A percentile compares a stretch with the other conserved stretches of the same genome.
Conservation (phyloP, 2,113 vertebrate genomes). For the Todiramphus saurophagus region DNA sequence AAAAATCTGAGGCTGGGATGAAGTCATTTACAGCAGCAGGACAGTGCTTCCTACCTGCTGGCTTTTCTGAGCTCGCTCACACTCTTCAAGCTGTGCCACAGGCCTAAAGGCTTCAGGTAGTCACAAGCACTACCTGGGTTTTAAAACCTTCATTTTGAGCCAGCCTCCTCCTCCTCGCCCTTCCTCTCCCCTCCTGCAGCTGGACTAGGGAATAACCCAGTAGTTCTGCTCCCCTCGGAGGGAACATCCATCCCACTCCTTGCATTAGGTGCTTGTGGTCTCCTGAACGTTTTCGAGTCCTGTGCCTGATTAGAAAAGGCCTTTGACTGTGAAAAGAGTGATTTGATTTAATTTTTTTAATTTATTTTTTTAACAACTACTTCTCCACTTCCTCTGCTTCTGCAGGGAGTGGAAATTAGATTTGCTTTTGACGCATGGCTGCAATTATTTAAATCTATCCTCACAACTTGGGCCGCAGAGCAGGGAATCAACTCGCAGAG, state of each 20-base stretch:
- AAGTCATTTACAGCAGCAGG: neutral
- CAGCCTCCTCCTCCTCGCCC: neutral
- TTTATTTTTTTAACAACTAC: neutral
- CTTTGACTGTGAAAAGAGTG: neutral
- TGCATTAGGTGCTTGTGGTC: too few species aligned
- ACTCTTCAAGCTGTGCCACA: neutral
- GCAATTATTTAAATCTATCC: neutral
- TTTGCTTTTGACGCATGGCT: neutral
- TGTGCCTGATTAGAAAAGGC: neutral
- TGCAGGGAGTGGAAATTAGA: slow-evolving; percentile 8
- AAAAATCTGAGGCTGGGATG: neutral
- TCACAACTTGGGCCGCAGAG: accelerated
- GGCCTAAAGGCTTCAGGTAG: neutral
- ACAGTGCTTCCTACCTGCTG: neutral
- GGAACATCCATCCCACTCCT: neutral
- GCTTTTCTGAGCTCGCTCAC: neutral
- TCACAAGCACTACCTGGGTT: neutral
- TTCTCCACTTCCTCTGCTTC: neutral
- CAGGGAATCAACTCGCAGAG: neutral
- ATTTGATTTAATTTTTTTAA: neutral
- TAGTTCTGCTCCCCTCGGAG: neutral
- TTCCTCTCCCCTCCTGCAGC: neutral
- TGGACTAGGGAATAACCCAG: neutral
- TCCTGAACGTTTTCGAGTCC: neutral
- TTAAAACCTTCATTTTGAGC: neutral